A percentile compares a stretch with the other conserved stretches of the same genome.
phyloP scores from a whole-genome alignment of 2,888 invertebrate genomes.

The Hirtodrosophila cameraria region DNA sequence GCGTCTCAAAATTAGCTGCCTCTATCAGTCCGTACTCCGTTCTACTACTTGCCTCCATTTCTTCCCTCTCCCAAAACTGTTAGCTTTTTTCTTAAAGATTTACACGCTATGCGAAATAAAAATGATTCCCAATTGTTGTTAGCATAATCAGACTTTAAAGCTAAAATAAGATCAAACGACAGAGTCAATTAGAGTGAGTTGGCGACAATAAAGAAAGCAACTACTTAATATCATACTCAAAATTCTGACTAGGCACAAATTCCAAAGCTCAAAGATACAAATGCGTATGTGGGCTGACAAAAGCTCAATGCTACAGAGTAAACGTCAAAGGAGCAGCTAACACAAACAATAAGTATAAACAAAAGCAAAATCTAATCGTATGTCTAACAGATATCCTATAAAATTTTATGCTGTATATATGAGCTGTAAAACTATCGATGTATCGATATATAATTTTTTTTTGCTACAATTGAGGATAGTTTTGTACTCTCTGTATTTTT shows the following conservation, averaged over 20 bases:
- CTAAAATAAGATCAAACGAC: not conserved
- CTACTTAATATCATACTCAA: too few species aligned
- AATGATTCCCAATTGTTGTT: constrained; percentile 24
- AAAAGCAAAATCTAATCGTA: not conserved
- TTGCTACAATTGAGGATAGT: too few species aligned
- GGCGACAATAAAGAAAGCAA: too few species aligned
- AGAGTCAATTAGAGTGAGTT: not conserved
- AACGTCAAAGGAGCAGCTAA: constrained; percentile 25
- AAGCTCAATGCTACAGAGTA: constrained; percentile 29
- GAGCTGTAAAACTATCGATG: too few species aligned
- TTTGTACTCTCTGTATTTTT: too few species aligned
- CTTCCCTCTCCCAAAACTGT: not conserved
- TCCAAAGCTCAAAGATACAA: not conserved
- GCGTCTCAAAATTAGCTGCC: constrained; percentile 50
- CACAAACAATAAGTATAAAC: not conserved
- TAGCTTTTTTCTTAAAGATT: constrained; percentile 26
- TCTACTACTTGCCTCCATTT: too few species aligned
- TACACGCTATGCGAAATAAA: constrained; percentile 29
- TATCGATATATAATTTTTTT: too few species aligned
- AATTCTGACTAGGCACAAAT: not conserved
- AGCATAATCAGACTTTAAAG: constrained; percentile 13
- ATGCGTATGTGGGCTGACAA: constrained; percentile 10
- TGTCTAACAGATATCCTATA: constrained; percentile 9
- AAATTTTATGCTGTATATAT: too few species aligned
- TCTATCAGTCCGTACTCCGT: constrained; percentile 30